These are phyloP conservation scores for Cyclura pinguis DNA, from an alignment of 2,797 vertebrate genomes.

Conservation along the genomic window DNA sequence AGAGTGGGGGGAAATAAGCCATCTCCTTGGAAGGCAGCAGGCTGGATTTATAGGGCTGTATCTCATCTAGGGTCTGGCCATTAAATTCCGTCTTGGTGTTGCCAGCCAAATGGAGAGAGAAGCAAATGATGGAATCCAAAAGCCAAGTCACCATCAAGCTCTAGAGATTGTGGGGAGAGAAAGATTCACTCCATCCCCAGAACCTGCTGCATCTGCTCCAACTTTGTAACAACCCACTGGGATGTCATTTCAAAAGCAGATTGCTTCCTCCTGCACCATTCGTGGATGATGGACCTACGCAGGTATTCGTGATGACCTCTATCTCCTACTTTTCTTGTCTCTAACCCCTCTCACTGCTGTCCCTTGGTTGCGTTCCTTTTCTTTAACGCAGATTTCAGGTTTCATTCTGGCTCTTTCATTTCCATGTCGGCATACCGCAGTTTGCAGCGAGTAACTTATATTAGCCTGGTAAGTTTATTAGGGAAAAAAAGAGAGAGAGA, in stretches of 20 bases:
- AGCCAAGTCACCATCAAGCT: constrained; percentile 60
- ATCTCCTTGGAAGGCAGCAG: constrained; percentile 60
- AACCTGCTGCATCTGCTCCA: not conserved
- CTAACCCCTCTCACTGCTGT: too few relatives aligned
- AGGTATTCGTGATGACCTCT: constrained; percentile 50
- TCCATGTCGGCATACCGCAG: not conserved
- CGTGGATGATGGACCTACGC: constrained; percentile 7
- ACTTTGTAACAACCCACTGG: not conserved
- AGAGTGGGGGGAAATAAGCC: constrained; percentile 36
- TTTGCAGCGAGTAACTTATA: not conserved
- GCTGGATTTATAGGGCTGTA: constrained; percentile 62
- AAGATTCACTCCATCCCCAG: not conserved
- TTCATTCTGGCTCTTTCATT: fast-evolving
- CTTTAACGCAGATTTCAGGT: constrained; percentile 5
- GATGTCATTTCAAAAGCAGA: constrained; percentile 25
- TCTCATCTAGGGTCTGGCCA: constrained; percentile 54
- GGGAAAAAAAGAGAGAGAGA: constrained; percentile 17
- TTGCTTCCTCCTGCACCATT: constrained; percentile 28
- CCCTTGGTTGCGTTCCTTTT: not conserved
- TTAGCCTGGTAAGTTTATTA: constrained; percentile 45
- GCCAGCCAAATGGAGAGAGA: constrained; percentile 68
- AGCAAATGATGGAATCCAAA: constrained; percentile 51
- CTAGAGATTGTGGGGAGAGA: constrained; percentile 23
- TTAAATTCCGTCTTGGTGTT: constrained; percentile 64
- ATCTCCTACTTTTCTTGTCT: not conserved